Evolutionary conservation across 23 tunicate species (phyloP), one percentile per base, ranked within the genome.

Genomic region (Botrylloides violaceus): DNA sequence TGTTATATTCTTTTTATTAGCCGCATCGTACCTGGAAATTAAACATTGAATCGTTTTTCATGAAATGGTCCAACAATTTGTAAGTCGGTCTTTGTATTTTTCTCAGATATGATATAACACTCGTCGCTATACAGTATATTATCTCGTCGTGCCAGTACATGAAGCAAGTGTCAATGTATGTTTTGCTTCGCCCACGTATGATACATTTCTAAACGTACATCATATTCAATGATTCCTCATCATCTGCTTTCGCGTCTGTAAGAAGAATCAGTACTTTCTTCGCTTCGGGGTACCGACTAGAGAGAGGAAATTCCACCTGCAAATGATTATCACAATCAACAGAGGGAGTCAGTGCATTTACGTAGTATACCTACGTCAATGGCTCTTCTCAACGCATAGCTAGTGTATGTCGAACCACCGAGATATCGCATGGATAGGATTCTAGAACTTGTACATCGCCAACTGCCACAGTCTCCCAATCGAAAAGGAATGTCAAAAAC

Each of bases 221-320:
- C n/a, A n/a, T n/a, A n/a, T 18, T 5, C n/a, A 64, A 29, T 30
- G 7, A 64, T 26, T 30, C 56, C 25, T 56, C 74, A 26, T 68
- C 74, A 68, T 24, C 37, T 38, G 74, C 74, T 36, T 39, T 56
- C 4, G 56, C 74, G 29, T 68, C 74, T 18, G 74, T 68, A 0
- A 68, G 28, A 9, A 68, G 28, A 32, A 68, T 68, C 4, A 68
- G 36, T 43, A 56, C 74, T 43, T 68, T 68, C 29, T 37, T 68
- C 18, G 74, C n/a, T 4, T 37, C 28, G 20, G 58, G 58, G 30
- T 39, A 39, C 21, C n/a, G 56, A 20, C 32, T 39, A 5, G 74
- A 68, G 9, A 68, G 22, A 19, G 74, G 57, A 37, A 68, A 68
- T 68, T 68, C 74, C 26, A 68, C 74, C 74, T 68, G 56, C 26